phyloP scores from a whole-genome alignment of 2,797 vertebrate species.

The Spinibarbus caldwelli region DNA sequence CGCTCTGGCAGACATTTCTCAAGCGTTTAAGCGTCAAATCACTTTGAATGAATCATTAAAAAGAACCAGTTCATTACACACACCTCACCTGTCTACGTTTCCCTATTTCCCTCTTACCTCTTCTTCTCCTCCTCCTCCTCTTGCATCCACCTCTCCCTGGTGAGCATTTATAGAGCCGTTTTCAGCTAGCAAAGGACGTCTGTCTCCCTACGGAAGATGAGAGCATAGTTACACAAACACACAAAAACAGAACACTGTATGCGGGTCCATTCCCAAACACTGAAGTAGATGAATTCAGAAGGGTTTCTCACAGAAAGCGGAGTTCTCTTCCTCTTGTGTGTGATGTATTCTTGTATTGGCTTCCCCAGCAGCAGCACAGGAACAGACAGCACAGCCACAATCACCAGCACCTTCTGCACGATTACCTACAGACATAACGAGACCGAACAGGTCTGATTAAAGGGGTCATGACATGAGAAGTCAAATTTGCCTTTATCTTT shows the following conservation, averaged over 20 bases:
- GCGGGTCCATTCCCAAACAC: background rate
- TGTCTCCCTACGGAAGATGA: conserved; percentile 48
- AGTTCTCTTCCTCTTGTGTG: conserved; percentile 27
- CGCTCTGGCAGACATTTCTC: background rate
- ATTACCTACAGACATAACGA: conserved; percentile 62
- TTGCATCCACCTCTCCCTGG: conserved; percentile 65
- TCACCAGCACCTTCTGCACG: conserved; percentile 79
- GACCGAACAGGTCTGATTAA: too few relatives aligned
- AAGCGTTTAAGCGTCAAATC: background rate
- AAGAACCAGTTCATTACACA: background rate
- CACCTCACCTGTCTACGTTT: too few relatives aligned
- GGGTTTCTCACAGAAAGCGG: conserved; percentile 51
- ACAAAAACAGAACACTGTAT: background rate
- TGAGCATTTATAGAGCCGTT: conserved; percentile 67
- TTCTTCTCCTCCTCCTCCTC: conserved; percentile 1
- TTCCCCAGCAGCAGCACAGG: conserved; percentile 84
- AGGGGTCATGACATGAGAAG: background rate
- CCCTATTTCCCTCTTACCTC: conserved; percentile 20
- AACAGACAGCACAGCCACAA: conserved; percentile 78
- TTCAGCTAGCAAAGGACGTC: conserved; percentile 64
- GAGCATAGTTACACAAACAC: background rate
- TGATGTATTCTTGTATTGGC: conserved; percentile 71
- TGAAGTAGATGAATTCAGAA: background rate
- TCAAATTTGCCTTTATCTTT: too few relatives aligned
- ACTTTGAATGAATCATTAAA: background rate